phyloP scores from a whole-genome alignment of 2,888 invertebrate species.

The Ceratothoa steindachneri region DNA sequence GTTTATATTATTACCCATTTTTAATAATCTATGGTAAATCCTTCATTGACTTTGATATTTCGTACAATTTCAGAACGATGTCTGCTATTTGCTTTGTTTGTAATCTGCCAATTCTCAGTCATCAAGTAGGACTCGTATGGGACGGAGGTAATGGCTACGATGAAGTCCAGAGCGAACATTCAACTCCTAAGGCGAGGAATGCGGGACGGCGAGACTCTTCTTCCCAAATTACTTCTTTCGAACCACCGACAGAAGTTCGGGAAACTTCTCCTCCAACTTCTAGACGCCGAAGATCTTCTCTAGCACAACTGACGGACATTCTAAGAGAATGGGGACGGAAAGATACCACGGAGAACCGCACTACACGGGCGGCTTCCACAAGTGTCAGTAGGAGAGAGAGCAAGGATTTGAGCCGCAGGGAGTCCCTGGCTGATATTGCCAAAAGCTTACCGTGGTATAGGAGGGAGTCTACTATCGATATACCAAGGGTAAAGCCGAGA shows the following conservation, averaged over 20 bases:
- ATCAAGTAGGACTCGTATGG: conserved; percentile 88
- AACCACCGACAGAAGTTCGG: conserved; percentile 66
- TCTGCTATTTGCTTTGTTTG: conserved; percentile 74
- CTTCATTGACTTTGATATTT: too few relatives aligned
- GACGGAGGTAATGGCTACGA: conserved; percentile 92
- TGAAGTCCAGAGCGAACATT: conserved; percentile 72
- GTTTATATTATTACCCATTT: too few relatives aligned
- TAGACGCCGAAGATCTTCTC: conserved; percentile 73
- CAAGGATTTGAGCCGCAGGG: conserved; percentile 67
- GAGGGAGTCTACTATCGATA: conserved; percentile 40
- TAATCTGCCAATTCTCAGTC: conserved; percentile 88
- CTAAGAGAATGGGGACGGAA: conserved; percentile 73
- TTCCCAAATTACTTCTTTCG: conserved; percentile 79
- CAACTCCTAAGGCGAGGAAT: conserved; percentile 37
- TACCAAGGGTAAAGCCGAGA: conserved; percentile 40
- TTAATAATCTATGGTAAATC: too few relatives aligned
- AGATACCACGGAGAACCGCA: conserved; percentile 44
- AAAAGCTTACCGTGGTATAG: conserved; percentile 64
- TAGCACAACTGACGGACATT: conserved; percentile 84
- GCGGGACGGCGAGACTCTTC: conserved; percentile 77
- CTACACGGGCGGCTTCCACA: conserved; percentile 35
- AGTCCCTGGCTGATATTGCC: conserved; percentile 81
- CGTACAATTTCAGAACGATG: conserved; percentile 41
- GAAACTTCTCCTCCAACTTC: conserved; percentile 45
- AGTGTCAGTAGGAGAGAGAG: conserved; percentile 50